Conservation (phyloP, 1,140 invertebrate genomes). For the Papilio polytes region DNA sequence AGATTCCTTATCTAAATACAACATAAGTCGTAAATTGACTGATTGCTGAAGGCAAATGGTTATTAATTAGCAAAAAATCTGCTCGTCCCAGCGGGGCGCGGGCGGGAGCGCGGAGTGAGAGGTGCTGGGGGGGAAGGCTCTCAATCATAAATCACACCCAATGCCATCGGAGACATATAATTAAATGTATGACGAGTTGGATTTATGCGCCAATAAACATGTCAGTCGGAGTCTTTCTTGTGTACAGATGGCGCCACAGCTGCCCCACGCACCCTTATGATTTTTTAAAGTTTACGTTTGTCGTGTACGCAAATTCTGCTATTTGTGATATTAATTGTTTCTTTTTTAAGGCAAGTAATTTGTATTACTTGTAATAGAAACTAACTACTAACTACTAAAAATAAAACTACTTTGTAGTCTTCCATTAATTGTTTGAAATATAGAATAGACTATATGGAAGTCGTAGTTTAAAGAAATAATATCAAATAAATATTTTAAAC, state of each 20-base stretch:
- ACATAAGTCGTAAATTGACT: conserved; percentile 9
- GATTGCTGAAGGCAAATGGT: conserved; percentile 7
- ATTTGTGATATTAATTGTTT: no score
- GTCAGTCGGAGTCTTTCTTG: conserved; percentile 51
- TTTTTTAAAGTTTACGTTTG: neutral
- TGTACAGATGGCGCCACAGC: conserved; percentile 40
- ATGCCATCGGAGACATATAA: conserved; percentile 59
- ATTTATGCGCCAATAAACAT: conserved; percentile 70
- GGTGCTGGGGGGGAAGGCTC: neutral
- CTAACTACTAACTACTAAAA: no score
- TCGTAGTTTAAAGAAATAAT: no score
- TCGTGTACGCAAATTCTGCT: neutral
- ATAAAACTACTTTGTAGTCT: no score
- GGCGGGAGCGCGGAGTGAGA: neutral
- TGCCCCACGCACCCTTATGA: neutral
- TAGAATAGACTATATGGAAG: no score
- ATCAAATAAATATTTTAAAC: neutral
- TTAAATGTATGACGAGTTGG: conserved; percentile 62
- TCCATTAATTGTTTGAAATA: no score
- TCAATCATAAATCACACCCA: conserved; percentile 54
- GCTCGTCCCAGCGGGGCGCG: neutral
- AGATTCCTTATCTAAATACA: neutral
- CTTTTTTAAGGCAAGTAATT: no score
- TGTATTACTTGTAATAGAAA: no score
- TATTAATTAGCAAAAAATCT: conserved; percentile 22